phyloP scores from a whole-genome alignment of 2,797 vertebrate genomes.

The Psittacula echo region DNA sequence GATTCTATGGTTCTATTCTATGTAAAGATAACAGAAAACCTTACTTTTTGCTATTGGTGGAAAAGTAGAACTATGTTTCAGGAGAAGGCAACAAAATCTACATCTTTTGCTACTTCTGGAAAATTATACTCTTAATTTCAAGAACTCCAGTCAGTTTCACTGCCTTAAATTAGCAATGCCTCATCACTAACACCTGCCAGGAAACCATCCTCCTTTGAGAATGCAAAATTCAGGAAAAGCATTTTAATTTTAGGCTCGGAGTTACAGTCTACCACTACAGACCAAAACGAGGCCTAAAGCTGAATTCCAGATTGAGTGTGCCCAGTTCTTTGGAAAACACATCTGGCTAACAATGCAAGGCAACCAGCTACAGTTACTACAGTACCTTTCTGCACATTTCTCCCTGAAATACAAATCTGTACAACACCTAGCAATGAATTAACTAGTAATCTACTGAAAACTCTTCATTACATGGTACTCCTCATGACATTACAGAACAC shows the following conservation, averaged over 20 bases:
- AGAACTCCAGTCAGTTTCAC: neutral
- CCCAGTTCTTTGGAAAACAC: neutral
- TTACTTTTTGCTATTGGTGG: neutral
- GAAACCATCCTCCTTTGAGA: neutral
- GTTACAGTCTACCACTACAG: neutral
- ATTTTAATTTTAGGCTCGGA: conserved; percentile 20
- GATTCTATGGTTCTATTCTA: neutral
- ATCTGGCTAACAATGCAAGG: neutral
- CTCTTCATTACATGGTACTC: neutral
- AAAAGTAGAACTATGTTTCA: neutral
- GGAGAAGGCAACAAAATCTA: neutral
- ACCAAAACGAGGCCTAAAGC: neutral
- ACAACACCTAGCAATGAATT: neutral
- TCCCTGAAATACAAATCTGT: neutral
- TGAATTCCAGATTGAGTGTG: neutral
- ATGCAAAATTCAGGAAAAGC: neutral
- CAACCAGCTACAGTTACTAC: neutral
- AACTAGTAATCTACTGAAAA: neutral
- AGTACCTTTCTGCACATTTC: neutral
- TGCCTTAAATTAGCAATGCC: neutral
- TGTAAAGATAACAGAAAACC: neutral
- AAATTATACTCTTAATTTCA: neutral
- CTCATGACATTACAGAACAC: fast-evolving
- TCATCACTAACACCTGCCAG: neutral
- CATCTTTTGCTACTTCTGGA: neutral